Conservation (phyloP, 2,797 vertebrate species). For the Sebastes iracundus region DNA sequence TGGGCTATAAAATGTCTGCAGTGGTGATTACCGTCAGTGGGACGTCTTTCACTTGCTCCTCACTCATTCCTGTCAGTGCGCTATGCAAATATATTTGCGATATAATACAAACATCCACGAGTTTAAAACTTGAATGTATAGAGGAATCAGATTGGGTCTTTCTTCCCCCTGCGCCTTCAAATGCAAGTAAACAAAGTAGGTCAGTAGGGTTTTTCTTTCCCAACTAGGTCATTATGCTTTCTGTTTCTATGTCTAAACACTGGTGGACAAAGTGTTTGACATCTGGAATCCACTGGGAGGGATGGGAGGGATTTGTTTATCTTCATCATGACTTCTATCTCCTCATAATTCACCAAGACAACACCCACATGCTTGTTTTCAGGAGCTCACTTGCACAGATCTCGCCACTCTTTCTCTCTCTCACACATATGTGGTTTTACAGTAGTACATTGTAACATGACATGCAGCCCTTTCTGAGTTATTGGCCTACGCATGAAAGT, state of each 20-base stretch:
- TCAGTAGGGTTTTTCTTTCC: conserved; percentile 1
- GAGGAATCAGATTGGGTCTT: background rate
- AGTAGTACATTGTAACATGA: background rate
- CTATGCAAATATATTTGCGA: background rate
- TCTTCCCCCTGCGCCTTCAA: background rate
- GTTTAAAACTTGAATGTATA: background rate
- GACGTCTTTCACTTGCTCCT: background rate
- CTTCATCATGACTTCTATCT: background rate
- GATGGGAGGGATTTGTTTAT: background rate
- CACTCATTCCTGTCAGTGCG: background rate
- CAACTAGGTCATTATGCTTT: conserved; percentile 15
- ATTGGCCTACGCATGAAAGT: background rate
- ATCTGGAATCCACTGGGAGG: conserved; percentile 3
- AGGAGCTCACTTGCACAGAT: background rate
- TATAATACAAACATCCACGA: background rate
- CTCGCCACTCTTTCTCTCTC: too few relatives aligned
- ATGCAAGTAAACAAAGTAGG: conserved; percentile 22
- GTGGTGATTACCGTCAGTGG: conserved; percentile 6
- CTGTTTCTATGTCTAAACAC: conserved; percentile 15
- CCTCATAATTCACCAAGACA: background rate
- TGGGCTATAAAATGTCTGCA: background rate
- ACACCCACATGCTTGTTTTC: background rate
- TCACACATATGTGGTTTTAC: background rate
- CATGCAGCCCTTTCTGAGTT: background rate
- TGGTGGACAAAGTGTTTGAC: background rate